Evolutionary conservation across 2,888 invertebrate species (phyloP).

Genomic region (Automeris io): DNA sequence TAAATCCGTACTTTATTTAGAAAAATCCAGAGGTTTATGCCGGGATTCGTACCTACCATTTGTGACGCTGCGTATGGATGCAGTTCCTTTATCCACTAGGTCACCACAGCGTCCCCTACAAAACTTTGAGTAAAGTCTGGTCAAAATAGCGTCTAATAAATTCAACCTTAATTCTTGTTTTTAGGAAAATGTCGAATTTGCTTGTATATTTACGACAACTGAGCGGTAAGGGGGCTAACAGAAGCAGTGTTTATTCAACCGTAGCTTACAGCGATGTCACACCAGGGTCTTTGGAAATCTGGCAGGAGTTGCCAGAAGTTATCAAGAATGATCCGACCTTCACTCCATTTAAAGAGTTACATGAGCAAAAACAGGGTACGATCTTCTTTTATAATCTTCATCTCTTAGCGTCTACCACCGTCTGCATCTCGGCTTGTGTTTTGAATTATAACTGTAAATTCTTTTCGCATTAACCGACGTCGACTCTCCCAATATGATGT

Average conservation of each 20-base stretch:
- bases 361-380: constrained; percentile 70
- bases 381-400: too few species aligned
- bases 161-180: background rate
- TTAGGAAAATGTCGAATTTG: background rate
- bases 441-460: too few species aligned
- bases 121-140: too few species aligned
- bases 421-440: too few species aligned
- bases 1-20: background rate
- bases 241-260: constrained; percentile 57
- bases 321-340: constrained; percentile 81
- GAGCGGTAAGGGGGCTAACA: constrained; percentile 11
- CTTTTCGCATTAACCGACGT: too few species aligned
- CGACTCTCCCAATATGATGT: too few species aligned
- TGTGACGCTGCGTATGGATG: background rate
- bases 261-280: constrained; percentile 76
- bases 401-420: too few species aligned
- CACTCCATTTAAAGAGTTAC: constrained; percentile 77
- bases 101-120: too few species aligned
- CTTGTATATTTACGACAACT: background rate
- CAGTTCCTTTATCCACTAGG: background rate
- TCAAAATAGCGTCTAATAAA: too few species aligned
- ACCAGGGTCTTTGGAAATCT: constrained; percentile 78
- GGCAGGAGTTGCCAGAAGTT: constrained; percentile 80
- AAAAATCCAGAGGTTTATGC: background rate
- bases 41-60: background rate